Percentiles rank a stretch among this genome's conserved stretches.
phyloP scores from a whole-genome alignment of 2,888 invertebrate species.

The Orchestes rusci region DNA sequence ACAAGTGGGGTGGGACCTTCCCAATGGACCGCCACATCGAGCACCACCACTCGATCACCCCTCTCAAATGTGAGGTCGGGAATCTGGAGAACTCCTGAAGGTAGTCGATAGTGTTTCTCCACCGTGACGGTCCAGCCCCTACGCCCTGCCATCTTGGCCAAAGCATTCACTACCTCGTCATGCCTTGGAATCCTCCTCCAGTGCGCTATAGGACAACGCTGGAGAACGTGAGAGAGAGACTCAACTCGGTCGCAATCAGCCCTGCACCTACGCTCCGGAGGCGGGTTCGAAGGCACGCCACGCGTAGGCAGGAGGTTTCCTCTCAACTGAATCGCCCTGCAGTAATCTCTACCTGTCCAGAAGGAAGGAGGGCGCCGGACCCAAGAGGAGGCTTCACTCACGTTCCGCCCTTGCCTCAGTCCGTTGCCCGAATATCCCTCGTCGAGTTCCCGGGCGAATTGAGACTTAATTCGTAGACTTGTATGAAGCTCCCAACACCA shows the following conservation, averaged over 20 bases:
- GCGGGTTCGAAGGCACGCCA: slow-evolving; percentile 4
- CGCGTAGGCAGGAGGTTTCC: slow-evolving; percentile 18
- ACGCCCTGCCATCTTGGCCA: too few relatives aligned
- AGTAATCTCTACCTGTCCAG: slow-evolving; percentile 17
- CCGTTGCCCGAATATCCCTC: slow-evolving; percentile 24
- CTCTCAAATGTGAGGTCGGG: slow-evolving; percentile 8
- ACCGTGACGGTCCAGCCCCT: slow-evolving; percentile 2
- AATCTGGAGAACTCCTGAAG: slow-evolving; percentile 3
- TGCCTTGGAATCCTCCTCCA: slow-evolving; percentile 11
- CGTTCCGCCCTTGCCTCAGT: neutral
- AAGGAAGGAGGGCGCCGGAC: slow-evolving; percentile 2
- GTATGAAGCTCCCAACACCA: too few relatives aligned
- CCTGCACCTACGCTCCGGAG: too few relatives aligned
- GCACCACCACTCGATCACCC: too few relatives aligned
- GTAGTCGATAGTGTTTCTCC: neutral
- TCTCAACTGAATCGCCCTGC: slow-evolving; percentile 17
- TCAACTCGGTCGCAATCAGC: slow-evolving; percentile 9
- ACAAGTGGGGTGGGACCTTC: too few relatives aligned
- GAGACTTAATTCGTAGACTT: too few relatives aligned
- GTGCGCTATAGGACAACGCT: slow-evolving; percentile 20
- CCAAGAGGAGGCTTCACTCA: slow-evolving; percentile 5
- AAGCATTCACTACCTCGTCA: slow-evolving; percentile 11
- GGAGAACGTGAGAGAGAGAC: slow-evolving; percentile 18
- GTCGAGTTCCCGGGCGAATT: too few relatives aligned
- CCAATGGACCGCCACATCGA: too few relatives aligned